phyloP scores from a whole-genome alignment of 2,113 vertebrate genomes.

The Corynorhinus townsendii region DNA sequence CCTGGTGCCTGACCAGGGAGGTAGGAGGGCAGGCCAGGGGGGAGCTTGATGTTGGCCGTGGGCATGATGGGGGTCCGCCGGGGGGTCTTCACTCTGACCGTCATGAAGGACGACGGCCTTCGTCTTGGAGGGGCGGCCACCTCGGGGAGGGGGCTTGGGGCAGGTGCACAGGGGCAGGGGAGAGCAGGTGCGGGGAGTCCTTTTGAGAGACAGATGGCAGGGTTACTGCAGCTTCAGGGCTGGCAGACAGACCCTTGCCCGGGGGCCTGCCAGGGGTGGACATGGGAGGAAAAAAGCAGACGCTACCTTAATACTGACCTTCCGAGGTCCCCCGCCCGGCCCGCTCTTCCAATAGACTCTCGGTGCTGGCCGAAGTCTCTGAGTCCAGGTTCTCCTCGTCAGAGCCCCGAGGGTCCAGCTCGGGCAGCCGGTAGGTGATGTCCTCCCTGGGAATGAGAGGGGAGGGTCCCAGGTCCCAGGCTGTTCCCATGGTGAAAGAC shows the following conservation, averaged over 20 bases:
- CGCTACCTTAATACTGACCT: constrained; percentile 91
- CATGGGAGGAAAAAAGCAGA: constrained; percentile 48
- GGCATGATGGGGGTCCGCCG: constrained; percentile 87
- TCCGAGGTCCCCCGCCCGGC: constrained; percentile 80
- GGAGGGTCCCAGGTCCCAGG: not conserved
- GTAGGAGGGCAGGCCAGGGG: constrained; percentile 78
- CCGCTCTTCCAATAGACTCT: constrained; percentile 93
- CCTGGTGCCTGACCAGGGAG: not conserved
- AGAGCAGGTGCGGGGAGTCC: constrained; percentile 64
- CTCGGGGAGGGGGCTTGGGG: constrained; percentile 55
- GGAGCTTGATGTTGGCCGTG: constrained; percentile 88
- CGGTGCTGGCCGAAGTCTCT: constrained; percentile 92
- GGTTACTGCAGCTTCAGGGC: constrained; percentile 41
- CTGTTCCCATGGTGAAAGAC: not conserved
- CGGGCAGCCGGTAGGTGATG: constrained; percentile 92
- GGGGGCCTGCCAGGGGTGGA: not conserved
- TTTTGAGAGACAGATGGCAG: constrained; percentile 76
- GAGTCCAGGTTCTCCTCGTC: constrained; percentile 97
- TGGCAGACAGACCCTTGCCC: not conserved
- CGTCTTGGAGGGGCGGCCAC: constrained; percentile 60
- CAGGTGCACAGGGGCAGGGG: constrained; percentile 47
- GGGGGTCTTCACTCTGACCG: constrained; percentile 80
- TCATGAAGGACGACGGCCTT: constrained; percentile 74
- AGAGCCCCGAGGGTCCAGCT: constrained; percentile 94
- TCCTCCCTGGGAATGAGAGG: constrained; percentile 85